Evolutionary conservation across 2,113 vertebrate genomes (phyloP), one percentile per base, ranked within the genome.

Genomic region (Pleuronectes platessa): DNA sequence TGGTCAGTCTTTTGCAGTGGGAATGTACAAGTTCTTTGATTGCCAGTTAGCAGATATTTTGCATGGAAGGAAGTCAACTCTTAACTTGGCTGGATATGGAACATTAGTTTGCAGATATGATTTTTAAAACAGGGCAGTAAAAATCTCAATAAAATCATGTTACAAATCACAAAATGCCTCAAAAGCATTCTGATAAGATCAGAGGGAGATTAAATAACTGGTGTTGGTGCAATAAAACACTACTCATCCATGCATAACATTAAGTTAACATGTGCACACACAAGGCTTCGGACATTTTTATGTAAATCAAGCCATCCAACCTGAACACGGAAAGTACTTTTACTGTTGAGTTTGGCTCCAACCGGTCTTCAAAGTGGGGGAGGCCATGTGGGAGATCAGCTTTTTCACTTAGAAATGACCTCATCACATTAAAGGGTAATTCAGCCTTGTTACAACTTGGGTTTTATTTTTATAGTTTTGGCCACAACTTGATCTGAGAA

Each of bases 1-100:
- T 78, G 86, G 86, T 84, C 76, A 69, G 81, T 68, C 84, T 88
- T 88, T 85, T 83, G 86, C 62, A 68, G 85, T 68, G 76, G 76
- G 83, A 89, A 82, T 63, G 45, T 42, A 40, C 68, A 67, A 81
- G 54, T 31, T 12, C 74, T 78, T 71, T 74, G 73, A 83, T 77
- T 81, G 67, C 74, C 70, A 71, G 62, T 85, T 65, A 71, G 71
- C 45, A 67, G 58, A 62, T 80, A 78, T 81, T 81, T 76, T 69
- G 37, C 71, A 81, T 75, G 71, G 79, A 87, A 49, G 61, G 56
- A 66, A 64, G 71, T 76, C 80, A 72, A 54, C 62, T 74, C 66
- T 79, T 60, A 21, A 49, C 73, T 81, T 63, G 76, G 79, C 79
- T 71, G 53, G 64, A 74, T 71, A 15, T 42, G 62, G 21, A 23